A percentile compares a stretch with the other conserved stretches of the same genome.
phyloP scores from a whole-genome alignment of 2,797 vertebrate genomes.

The Peromyscus melanophrys region DNA sequence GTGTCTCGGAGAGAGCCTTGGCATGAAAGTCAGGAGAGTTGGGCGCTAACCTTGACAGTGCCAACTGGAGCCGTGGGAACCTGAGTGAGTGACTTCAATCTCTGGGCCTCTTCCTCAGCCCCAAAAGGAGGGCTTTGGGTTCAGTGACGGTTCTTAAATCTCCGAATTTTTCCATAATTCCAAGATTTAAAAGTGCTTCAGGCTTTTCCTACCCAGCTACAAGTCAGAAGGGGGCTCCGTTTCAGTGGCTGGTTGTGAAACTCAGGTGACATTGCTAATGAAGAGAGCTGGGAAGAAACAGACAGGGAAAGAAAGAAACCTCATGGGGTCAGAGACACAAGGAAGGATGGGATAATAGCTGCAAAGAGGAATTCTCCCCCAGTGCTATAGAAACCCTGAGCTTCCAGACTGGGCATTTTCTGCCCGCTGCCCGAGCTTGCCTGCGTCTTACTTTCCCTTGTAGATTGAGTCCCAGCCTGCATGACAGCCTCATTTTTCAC shows the following conservation, averaged over 20 bases:
- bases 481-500: constrained; percentile 86
- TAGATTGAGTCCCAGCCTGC: constrained; percentile 84
- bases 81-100: not conserved
- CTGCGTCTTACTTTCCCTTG: not conserved
- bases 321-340: constrained; percentile 49
- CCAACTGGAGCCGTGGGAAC: constrained; percentile 66
- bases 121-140: not conserved
- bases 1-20: constrained; percentile 63
- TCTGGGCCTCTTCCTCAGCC: not conserved
- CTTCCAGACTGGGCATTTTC: constrained; percentile 84
- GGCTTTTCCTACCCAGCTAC: not conserved
- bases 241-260: constrained; percentile 26
- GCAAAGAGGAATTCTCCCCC: constrained; percentile 48
- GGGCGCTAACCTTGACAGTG: constrained; percentile 15
- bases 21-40: constrained; percentile 44
- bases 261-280: constrained; percentile 46
- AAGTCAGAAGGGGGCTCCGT: not conserved
- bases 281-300: not conserved
- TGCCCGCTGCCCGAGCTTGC: constrained; percentile 67
- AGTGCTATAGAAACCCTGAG: constrained; percentile 19
- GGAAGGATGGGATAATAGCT: constrained; percentile 46
- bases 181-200: constrained; percentile 11
- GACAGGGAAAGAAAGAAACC: not conserved
- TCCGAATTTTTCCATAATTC: not conserved
- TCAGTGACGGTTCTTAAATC: not conserved